A percentile compares a stretch with the other conserved stretches of the same genome.
phyloP scores from a whole-genome alignment of 2,888 invertebrate species.

The Automeris io region DNA sequence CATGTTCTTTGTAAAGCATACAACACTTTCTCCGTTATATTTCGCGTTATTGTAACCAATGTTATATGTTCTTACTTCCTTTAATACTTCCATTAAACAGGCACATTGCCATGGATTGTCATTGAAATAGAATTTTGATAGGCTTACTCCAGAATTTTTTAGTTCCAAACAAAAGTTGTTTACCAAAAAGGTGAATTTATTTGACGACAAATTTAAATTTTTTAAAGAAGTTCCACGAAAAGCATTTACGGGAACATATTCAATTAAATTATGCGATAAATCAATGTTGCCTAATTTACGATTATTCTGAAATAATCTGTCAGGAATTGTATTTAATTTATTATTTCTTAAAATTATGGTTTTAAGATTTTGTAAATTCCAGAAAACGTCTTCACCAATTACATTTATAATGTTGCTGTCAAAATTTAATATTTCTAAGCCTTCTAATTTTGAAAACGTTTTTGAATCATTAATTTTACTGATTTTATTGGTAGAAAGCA shows the following conservation, averaged over 20 bases:
- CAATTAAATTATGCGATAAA: slow-evolving; percentile 46
- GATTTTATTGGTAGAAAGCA: slow-evolving; percentile 47
- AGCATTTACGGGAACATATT: slow-evolving; percentile 45
- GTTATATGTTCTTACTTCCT: slow-evolving; percentile 40
- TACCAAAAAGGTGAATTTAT: slow-evolving; percentile 48
- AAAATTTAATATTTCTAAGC: slow-evolving; percentile 45
- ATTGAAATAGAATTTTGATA: slow-evolving; percentile 51
- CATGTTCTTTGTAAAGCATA: slow-evolving; percentile 1
- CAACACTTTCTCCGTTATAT: not conserved
- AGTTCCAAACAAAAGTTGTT: slow-evolving; percentile 57
- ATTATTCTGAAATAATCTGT: slow-evolving; percentile 40
- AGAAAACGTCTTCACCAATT: slow-evolving; percentile 40
- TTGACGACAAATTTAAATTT: slow-evolving; percentile 50
- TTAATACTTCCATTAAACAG: slow-evolving; percentile 45
- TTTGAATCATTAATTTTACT: slow-evolving; percentile 24
- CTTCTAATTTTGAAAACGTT: slow-evolving; percentile 34
- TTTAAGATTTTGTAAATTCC: slow-evolving; percentile 39
- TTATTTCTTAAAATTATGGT: slow-evolving; percentile 43
- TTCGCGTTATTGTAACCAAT: slow-evolving; percentile 39
- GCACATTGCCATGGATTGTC: slow-evolving; percentile 65
- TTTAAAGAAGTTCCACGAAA: slow-evolving; percentile 37
- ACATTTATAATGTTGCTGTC: slow-evolving; percentile 39
- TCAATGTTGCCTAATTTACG: slow-evolving; percentile 38
- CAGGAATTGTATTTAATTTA: slow-evolving; percentile 37
- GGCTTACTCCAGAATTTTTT: slow-evolving; percentile 40